Evolutionary conservation across 2,888 invertebrate species (phyloP).

Genomic region (Chironomus riparius): DNA sequence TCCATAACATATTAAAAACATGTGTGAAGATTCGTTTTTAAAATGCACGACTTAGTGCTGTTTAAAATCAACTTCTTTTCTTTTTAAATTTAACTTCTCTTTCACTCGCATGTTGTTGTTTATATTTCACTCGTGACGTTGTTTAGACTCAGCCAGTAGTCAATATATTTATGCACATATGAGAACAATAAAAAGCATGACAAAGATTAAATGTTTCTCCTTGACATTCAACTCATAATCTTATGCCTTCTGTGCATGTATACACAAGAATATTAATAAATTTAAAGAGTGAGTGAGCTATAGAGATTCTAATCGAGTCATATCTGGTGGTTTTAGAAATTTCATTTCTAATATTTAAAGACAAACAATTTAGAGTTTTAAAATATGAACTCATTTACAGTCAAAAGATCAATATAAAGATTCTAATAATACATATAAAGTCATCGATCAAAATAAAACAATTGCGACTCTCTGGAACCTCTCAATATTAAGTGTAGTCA

Average conservation of each 20-base stretch:
- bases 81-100: too few relatives aligned
- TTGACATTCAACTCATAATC: constrained; percentile 24
- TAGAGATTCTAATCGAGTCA: too few relatives aligned
- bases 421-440: too few relatives aligned
- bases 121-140: constrained; percentile 21
- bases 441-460: too few relatives aligned
- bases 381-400: too few relatives aligned
- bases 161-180: not conserved
- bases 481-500: not conserved
- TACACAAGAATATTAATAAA: not conserved
- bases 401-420: too few relatives aligned
- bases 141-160: constrained; percentile 10
- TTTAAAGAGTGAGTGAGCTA: not conserved
- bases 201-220: constrained; percentile 13
- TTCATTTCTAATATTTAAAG: too few relatives aligned
- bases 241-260: not conserved
- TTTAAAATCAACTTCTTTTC: not conserved
- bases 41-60: constrained; percentile 23
- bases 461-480: not conserved
- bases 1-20: constrained; percentile 18
- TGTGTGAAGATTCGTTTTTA: not conserved
- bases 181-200: not conserved
- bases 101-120: not conserved
- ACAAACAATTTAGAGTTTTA: too few relatives aligned
- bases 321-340: too few relatives aligned